Base-by-base conservation (phyloP, 2,797 vertebrate genomes). In the Myripristis murdjan region DNA sequence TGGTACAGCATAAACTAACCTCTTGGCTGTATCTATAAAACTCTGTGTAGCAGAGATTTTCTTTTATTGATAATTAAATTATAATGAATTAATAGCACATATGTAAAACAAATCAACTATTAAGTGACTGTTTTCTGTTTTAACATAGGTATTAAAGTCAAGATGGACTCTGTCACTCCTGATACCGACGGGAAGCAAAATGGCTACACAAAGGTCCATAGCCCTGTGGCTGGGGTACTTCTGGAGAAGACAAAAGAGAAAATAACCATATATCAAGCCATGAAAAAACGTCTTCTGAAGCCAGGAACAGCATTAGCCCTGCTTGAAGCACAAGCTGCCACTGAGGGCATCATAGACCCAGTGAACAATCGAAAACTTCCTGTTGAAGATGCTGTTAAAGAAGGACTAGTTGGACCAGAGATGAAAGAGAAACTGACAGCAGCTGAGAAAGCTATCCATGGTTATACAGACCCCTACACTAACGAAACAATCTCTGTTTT, bases 261-360 rank as follows among this genome's bases (percentile, higher is more conserved):
- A 35, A 90, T 97, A 0, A 96, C 96, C 0, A 95, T 98, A 46
- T 98, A 98, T 87, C 94, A 97, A 84, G 97, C 97, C 70, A 96
- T 98, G 95, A 98, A 98, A 84, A 97, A 96, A 66, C 84, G 93
- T 2, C 90, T 98, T 66, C 95, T 98, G 33, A 94, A 95, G 20
- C 95, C 95, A 0, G 97, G 95, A 73, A 98, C 97, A 0, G 97
- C 96, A 0, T 94, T 98, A 0, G 97, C 97, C 75, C 91, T 99
- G 10, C 92, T 99, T 55, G 97, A 98, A 89, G 97, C 97, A 0
- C 97, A 99, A 89, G 97, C 96, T 0, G 97, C 97, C 75, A 98
- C 97, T 0, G 96, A 92, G 0, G 97, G 97, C 0, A 95, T 98
- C 12, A 75, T 98, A 0, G 96, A 99, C 83, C 96, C 96, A 1